Evolutionary conservation across 2,888 invertebrate genomes (phyloP).

Genomic region (Drosophila suboccidentalis): DNA sequence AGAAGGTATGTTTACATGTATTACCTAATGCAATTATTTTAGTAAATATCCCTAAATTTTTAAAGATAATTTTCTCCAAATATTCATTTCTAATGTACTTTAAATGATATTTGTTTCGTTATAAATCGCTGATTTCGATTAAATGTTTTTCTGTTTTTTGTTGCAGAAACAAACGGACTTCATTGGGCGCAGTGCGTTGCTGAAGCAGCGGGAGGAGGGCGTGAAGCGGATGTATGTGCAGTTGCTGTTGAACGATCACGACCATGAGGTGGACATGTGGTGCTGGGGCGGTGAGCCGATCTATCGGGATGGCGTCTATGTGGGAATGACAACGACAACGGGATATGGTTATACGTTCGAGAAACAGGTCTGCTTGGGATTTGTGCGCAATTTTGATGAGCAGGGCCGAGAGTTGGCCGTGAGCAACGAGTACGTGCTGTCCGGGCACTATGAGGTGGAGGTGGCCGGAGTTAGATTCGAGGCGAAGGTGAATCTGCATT

Average conservation of each 20-base stretch:
- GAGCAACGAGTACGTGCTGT: constrained; percentile 93
- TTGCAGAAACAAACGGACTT: constrained; percentile 92
- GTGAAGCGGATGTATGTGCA: constrained; percentile 96
- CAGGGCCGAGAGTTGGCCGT: constrained; percentile 90
- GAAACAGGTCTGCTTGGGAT: constrained; percentile 97
- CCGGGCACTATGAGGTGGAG: constrained; percentile 97
- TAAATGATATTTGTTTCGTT: neutral
- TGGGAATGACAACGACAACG: constrained; percentile 97
- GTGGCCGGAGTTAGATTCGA: constrained; percentile 93
- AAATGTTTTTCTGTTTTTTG: neutral
- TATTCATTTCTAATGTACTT: no score
- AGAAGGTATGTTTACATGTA: no score
- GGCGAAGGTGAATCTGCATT: constrained; percentile 94
- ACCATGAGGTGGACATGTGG: constrained; percentile 96
- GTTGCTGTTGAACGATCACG: constrained; percentile 95
- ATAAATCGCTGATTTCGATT: neutral
- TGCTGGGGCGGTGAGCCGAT: constrained; percentile 99
- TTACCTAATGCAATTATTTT: no score
- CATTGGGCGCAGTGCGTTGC: constrained; percentile 95
- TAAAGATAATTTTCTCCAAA: no score
- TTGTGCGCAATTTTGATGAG: constrained; percentile 93
- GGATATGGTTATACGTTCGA: constrained; percentile 97
- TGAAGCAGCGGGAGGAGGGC: constrained; percentile 93
- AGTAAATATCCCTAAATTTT: no score
- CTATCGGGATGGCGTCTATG: constrained; percentile 95